Conservation (phyloP, 2,888 invertebrate genomes). For the Operophtera brumata region DNA sequence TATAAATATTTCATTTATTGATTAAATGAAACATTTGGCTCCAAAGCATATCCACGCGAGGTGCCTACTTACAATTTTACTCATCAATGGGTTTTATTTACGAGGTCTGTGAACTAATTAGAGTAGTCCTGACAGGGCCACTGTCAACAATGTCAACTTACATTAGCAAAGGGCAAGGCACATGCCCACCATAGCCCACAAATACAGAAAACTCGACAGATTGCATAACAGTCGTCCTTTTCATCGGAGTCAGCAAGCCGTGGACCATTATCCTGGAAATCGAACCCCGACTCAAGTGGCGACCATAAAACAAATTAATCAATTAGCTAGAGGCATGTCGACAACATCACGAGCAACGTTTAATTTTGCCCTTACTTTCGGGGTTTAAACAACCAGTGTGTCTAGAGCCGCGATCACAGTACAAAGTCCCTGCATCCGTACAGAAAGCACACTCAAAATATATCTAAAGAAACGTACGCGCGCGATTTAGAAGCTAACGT, state of each 20-base stretch:
- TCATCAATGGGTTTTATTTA: constrained; percentile 5
- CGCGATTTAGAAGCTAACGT: constrained; percentile 4
- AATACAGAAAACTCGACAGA: constrained; percentile 71
- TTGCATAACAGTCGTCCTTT: constrained; percentile 72
- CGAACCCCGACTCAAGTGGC: constrained; percentile 72
- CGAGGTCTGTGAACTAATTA: constrained; percentile 6
- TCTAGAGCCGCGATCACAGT: constrained; percentile 33
- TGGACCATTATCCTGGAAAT: constrained; percentile 68
- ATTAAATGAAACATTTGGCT: too few species aligned
- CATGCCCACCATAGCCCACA: constrained; percentile 36
- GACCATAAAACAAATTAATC: constrained; percentile 81
- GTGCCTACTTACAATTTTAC: neutral
- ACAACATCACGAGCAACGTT: constrained; percentile 77
- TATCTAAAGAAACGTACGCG: neutral
- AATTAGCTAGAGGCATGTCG: constrained; percentile 80
- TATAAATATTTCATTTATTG: too few species aligned
- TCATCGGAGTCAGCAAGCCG: constrained; percentile 65
- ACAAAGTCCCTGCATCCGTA: constrained; percentile 1
- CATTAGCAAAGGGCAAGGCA: constrained; percentile 46
- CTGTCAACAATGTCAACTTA: constrained; percentile 31
- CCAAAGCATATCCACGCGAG: neutral
- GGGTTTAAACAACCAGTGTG: constrained; percentile 43
- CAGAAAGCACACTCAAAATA: neutral
- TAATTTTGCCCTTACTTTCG: constrained; percentile 68
- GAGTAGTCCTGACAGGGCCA: constrained; percentile 13